A percentile compares a stretch with the other conserved stretches of the same genome.
Evolutionary conservation across 2,797 vertebrate genomes (phyloP).

Genomic region (Schizopygopsis malacanthus): DNA sequence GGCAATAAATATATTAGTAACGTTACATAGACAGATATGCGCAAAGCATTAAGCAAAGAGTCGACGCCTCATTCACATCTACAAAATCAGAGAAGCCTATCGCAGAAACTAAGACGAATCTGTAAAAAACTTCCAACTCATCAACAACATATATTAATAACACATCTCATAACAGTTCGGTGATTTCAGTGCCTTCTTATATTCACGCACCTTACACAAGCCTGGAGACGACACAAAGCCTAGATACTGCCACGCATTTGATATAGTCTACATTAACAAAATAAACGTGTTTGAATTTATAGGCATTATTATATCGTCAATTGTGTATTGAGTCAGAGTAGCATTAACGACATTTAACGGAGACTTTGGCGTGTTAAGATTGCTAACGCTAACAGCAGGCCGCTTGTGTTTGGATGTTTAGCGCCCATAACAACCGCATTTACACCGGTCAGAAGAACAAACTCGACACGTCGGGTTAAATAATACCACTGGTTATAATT

Average conservation of each 20-base stretch:
- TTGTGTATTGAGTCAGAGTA: too few species aligned
- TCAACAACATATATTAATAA: not conserved
- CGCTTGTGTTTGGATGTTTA: slow-evolving; percentile 43
- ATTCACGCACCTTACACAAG: too few species aligned
- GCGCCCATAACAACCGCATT: slow-evolving; percentile 43
- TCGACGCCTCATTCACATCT: not conserved
- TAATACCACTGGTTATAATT: not conserved
- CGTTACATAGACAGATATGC: not conserved
- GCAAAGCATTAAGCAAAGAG: not conserved
- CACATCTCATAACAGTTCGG: too few species aligned
- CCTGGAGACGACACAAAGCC: not conserved
- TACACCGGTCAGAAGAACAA: not conserved
- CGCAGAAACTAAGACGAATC: not conserved
- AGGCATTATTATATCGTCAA: not conserved
- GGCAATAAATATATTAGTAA: not conserved
- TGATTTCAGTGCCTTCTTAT: not conserved
- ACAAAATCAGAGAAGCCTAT: not conserved
- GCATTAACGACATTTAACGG: not conserved
- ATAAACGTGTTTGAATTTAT: not conserved
- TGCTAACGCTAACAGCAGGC: slow-evolving; percentile 74
- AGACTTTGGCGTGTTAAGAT: slow-evolving; percentile 47
- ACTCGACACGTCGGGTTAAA: not conserved
- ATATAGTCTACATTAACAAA: not conserved
- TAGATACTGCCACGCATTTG: not conserved
- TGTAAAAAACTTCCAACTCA: not conserved